phyloP scores from a whole-genome alignment of 53 echinoderm and acorn worm genomes.

The Temnopleurus reevesii region DNA sequence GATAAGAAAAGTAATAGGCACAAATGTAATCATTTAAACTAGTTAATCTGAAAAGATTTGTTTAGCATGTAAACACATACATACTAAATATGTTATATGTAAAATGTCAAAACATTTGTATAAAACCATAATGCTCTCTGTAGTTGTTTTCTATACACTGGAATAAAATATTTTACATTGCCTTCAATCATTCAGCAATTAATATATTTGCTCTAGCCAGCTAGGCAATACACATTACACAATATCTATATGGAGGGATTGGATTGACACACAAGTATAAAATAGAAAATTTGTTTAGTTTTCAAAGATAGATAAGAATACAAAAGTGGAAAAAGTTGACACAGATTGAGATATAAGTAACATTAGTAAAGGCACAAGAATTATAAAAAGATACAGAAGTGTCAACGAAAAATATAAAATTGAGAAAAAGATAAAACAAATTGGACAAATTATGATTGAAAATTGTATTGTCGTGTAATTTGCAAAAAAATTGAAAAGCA shows the following conservation, averaged over 20 bases:
- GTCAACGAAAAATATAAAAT: too few relatives aligned
- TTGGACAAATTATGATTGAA: too few relatives aligned
- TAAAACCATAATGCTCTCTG: neutral
- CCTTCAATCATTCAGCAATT: neutral
- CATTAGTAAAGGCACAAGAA: neutral
- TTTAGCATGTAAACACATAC: too few relatives aligned
- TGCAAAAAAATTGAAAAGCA: too few relatives aligned
- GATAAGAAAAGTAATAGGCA: too few relatives aligned
- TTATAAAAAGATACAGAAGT: neutral
- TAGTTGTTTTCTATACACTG: neutral
- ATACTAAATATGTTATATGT: neutral
- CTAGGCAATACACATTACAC: conserved; percentile 14
- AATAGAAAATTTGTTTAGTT: neutral
- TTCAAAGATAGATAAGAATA: neutral
- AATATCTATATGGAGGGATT: neutral
- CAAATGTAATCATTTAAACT: too few relatives aligned
- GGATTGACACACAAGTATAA: neutral
- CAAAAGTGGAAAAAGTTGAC: neutral
- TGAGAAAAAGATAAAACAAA: too few relatives aligned
- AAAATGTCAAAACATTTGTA: neutral
- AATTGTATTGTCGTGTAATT: too few relatives aligned
- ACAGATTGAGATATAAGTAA: too few relatives aligned
- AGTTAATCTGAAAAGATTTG: too few relatives aligned
- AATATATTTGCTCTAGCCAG: conserved; percentile 4
- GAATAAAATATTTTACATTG: neutral